Percentiles rank a stretch among this genome's conserved stretches.
phyloP scores from a whole-genome alignment of 2,797 vertebrate genomes.

The Rhadinocentrus ornatus region DNA sequence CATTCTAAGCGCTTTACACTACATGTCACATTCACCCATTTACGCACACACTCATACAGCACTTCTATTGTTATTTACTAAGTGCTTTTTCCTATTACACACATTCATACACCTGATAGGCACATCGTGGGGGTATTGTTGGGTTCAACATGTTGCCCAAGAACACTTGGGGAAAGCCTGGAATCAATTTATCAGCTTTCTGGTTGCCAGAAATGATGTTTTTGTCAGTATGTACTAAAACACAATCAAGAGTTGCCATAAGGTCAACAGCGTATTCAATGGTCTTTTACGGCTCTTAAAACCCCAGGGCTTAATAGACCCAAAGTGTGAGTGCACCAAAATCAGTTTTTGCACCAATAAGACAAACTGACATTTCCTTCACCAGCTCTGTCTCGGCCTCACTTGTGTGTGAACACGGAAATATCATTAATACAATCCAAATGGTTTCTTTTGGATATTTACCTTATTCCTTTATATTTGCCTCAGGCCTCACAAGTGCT shows the following conservation, averaged over 20 bases:
- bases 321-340: background rate
- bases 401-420: constrained; percentile 43
- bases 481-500: constrained; percentile 58
- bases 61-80: too few species aligned
- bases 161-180: too few species aligned
- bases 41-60: too few species aligned
- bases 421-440: constrained; percentile 69
- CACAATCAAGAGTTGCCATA: background rate
- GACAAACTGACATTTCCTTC: constrained; percentile 49
- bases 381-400: constrained; percentile 31
- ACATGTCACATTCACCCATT: too few species aligned
- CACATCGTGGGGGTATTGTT: too few species aligned
- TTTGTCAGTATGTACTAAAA: background rate
- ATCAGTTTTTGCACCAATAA: constrained; percentile 42
- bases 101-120: too few species aligned
- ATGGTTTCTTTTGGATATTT: constrained; percentile 69
- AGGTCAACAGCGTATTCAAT: background rate
- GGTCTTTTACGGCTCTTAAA: background rate
- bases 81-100: too few species aligned
- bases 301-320: background rate
- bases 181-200: too few species aligned
- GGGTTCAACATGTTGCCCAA: too few species aligned
- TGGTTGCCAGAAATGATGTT: background rate
- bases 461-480: constrained; percentile 61
- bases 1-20: too few species aligned